Base-by-base conservation (phyloP, 2,888 invertebrate genomes). In the Fissipunctia ypsillon region DNA sequence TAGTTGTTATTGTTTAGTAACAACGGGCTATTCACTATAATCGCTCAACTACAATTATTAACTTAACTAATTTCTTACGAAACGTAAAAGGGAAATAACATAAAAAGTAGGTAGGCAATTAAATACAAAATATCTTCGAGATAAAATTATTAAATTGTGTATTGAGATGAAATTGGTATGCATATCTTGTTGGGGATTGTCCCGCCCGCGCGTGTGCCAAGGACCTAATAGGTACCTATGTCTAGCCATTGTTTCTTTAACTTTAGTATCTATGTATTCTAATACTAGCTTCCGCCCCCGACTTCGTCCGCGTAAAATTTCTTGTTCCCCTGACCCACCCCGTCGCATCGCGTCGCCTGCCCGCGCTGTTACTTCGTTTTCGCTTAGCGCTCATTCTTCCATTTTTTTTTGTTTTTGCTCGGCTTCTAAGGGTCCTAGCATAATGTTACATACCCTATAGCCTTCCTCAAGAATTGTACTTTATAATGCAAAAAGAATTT, bases 71-170 rank as follows among this genome's bases (percentile, higher is more conserved):
- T 56, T 69, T 50, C 19, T 25, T 9, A 45, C 16, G 16, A 45
- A 45, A 59, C 43, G 73, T 72, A 76, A 79, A 79, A 79, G 73
- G 76, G 76, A 79, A 76, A 79, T 45, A 72, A 79, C 76, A 79
- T 59, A 16, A 52, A 31, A 52, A 52, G 35, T 78, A 63, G 28
- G 28, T n/a, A 63, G 19, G 22, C 14, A 41, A 43, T n/a, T 38
- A 7, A 56, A 73, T 31, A 41, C 45, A 43, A 76, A 60, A 69
- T 38, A 60, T n/a, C 1, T 0, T 38, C 0, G 12, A 54, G 69
- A 77, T 69, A 69, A 38, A 45, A 43, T 35, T 3, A 45, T 35
- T 50, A 28, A 9, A 9, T 38, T 38, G 9, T n/a, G 19, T 45
- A n/a, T 28, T 5, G 14, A 35, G n/a, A 41, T 48, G 19, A 64